These are phyloP conservation scores for Lampris megalopsis DNA, from an alignment of 2,113 vertebrate genomes.

Conservation along the genomic window DNA sequence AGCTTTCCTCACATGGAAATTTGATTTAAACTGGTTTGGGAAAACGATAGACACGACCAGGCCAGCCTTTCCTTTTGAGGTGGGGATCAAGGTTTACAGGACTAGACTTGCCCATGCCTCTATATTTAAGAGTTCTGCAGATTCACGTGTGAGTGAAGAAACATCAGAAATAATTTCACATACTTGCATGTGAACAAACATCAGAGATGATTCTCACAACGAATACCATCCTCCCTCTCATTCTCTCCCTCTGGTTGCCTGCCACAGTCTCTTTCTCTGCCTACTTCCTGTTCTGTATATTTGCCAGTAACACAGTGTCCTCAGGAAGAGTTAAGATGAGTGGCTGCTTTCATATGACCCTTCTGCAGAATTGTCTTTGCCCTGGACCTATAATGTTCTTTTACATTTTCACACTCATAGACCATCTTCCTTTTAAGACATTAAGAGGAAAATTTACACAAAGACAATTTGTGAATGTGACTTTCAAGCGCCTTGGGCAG, in stretches of 20 bases:
- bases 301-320: slow-evolving; percentile 60
- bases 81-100: slow-evolving; percentile 57
- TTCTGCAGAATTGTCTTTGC: slow-evolving; percentile 34
- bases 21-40: slow-evolving; percentile 6
- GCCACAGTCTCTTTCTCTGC: slow-evolving; percentile 41
- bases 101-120: slow-evolving; percentile 60
- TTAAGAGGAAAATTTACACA: slow-evolving; percentile 35
- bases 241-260: slow-evolving; percentile 50
- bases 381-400: slow-evolving; percentile 40
- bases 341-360: slow-evolving; percentile 54
- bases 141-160: slow-evolving; percentile 67
- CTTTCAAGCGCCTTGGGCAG: too few species aligned
- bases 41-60: not conserved
- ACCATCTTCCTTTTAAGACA: slow-evolving; percentile 18
- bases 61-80: slow-evolving; percentile 42
- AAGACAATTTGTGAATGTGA: not conserved
- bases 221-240: slow-evolving; percentile 45
- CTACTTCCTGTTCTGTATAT: slow-evolving; percentile 47
- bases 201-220: slow-evolving; percentile 74
- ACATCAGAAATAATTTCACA: slow-evolving; percentile 61
- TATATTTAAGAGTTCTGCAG: slow-evolving; percentile 65
- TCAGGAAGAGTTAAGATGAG: slow-evolving; percentile 52
- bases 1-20: too few species aligned
- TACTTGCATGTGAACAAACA: slow-evolving; percentile 63
- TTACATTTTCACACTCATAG: not conserved